These are phyloP conservation scores for Drosophila sproati DNA, from an alignment of 1,140 invertebrate genomes.

Conservation along the genomic window DNA sequence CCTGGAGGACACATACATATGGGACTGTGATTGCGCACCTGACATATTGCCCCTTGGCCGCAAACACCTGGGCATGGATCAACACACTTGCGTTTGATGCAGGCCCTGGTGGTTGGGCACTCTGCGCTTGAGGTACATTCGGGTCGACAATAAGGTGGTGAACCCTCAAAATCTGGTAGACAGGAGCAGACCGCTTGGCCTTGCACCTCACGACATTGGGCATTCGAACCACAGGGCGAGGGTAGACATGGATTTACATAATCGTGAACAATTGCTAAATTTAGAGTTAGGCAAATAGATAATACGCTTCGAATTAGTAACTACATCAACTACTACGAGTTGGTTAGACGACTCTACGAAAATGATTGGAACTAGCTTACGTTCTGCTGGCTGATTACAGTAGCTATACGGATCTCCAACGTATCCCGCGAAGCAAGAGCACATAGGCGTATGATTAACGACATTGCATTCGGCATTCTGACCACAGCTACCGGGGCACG, in stretches of 20 bases:
- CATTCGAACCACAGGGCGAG: slow-evolving; percentile 89
- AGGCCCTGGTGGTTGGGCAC: slow-evolving; percentile 90
- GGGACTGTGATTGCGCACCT: slow-evolving; percentile 90
- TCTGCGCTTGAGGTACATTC: slow-evolving; percentile 91
- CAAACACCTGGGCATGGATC: slow-evolving; percentile 92
- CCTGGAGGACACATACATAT: slow-evolving; percentile 90
- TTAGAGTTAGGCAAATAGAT: slow-evolving; percentile 55
- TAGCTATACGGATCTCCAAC: slow-evolving; percentile 89
- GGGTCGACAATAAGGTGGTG: slow-evolving; percentile 90
- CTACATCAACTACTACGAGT: slow-evolving; percentile 59
- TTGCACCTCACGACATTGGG: slow-evolving; percentile 87
- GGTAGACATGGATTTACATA: slow-evolving; percentile 87
- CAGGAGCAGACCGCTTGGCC: slow-evolving; percentile 90
- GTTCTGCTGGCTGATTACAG: slow-evolving; percentile 86
- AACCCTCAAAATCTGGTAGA: slow-evolving; percentile 89
- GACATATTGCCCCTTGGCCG: slow-evolving; percentile 90
- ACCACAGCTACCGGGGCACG: slow-evolving; percentile 91
- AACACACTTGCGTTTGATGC: slow-evolving; percentile 92
- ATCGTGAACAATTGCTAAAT: slow-evolving; percentile 82
- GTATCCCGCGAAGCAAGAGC: slow-evolving; percentile 88
- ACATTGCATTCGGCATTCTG: slow-evolving; percentile 90
- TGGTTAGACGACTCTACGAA: slow-evolving; percentile 48
- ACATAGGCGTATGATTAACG: slow-evolving; percentile 90
- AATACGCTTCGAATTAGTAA: slow-evolving; percentile 69
- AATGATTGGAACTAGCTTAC: slow-evolving; percentile 85